Percentiles rank a stretch among this genome's conserved stretches.
These are phyloP conservation scores for Drosophila rufa DNA, from an alignment of 1,140 invertebrate genomes.

Conservation along the genomic window DNA sequence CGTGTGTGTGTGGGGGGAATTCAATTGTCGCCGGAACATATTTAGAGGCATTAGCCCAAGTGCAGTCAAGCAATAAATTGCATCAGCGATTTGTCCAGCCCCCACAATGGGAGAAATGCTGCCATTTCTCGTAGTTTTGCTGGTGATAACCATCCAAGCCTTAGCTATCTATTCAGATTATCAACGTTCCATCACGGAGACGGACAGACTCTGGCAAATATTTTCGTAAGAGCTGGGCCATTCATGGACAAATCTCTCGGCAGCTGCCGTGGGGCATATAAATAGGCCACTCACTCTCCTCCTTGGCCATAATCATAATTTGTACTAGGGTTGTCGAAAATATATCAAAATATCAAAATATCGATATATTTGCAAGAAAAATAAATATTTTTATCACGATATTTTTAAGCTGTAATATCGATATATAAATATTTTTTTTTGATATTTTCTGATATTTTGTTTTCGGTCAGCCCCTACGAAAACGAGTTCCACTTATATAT, in stretches of 20 bases:
- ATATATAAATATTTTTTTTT: too few species aligned
- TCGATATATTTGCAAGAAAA: too few species aligned
- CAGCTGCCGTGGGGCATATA: neutral
- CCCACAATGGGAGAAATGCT: neutral
- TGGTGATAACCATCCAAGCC: neutral
- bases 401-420: too few species aligned
- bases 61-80: slow-evolving; percentile 62
- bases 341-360: too few species aligned
- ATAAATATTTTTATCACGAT: too few species aligned
- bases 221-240: slow-evolving; percentile 16
- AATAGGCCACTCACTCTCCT: slow-evolving; percentile 2
- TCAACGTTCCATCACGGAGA: slow-evolving; percentile 5
- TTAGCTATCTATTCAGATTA: slow-evolving; percentile 35
- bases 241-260: slow-evolving; percentile 9
- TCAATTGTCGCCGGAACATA: slow-evolving; percentile 52
- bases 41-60: slow-evolving; percentile 57
- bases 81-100: slow-evolving; percentile 42
- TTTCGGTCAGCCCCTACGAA: too few species aligned
- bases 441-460: too few species aligned
- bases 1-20: neutral
- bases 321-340: too few species aligned
- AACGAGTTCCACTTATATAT: too few species aligned
- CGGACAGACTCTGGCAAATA: slow-evolving; percentile 3
- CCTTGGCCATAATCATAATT: slow-evolving; percentile 17
- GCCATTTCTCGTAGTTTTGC: neutral